A percentile compares a stretch with the other conserved stretches of the same genome.
These are phyloP conservation scores for Tenrec ecaudatus DNA, from an alignment of 2,113 vertebrate species.

Conservation along the genomic window DNA sequence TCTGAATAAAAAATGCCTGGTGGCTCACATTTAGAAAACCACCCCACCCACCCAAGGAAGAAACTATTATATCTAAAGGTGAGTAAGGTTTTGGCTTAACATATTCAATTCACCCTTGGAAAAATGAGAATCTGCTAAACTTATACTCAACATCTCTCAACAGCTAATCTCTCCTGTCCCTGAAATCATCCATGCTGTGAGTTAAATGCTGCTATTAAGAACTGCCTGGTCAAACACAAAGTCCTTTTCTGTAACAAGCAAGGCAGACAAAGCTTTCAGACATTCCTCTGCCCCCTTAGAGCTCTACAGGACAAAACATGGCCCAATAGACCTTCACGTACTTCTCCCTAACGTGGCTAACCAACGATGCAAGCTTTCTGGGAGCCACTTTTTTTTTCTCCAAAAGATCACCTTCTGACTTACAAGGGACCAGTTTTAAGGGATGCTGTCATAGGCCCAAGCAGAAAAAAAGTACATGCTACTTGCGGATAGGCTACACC, in stretches of 20 bases:
- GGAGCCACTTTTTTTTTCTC: not conserved
- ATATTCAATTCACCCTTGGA: not conserved
- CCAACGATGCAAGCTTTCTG: not conserved
- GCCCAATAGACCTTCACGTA: not conserved
- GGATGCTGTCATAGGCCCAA: not conserved
- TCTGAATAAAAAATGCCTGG: not conserved
- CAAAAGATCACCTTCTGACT: not conserved
- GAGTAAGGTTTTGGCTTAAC: constrained; percentile 18
- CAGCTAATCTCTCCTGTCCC: constrained; percentile 2
- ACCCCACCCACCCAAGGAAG: not conserved
- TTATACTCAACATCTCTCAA: constrained; percentile 8
- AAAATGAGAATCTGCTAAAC: constrained; percentile 7
- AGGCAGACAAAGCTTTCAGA: not conserved
- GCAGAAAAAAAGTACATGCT: not conserved
- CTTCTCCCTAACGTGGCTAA: not conserved
- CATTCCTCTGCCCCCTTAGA: not conserved
- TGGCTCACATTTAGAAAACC: not conserved
- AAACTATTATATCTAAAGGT: not conserved
- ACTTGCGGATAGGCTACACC: not conserved
- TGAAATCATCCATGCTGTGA: not conserved
- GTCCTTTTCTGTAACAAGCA: not conserved
- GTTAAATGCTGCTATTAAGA: constrained; percentile 12
- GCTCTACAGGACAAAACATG: not conserved
- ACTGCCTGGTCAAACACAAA: not conserved
- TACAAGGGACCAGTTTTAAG: not conserved